These are phyloP conservation scores for Chrysoperla carnea DNA, from an alignment of 1,140 invertebrate genomes.

Conservation along the genomic window DNA sequence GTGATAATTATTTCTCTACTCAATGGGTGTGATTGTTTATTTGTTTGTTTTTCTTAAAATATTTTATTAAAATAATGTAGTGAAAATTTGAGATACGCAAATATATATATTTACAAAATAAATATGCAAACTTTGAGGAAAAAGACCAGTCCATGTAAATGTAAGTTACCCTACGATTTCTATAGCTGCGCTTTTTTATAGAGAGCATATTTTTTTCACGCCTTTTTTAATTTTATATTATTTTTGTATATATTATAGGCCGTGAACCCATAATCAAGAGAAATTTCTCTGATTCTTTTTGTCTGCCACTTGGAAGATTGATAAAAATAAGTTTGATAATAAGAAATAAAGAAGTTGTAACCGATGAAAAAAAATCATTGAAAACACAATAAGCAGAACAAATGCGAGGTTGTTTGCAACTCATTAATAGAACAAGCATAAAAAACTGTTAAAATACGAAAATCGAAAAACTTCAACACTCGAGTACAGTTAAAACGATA, in stretches of 20 bases:
- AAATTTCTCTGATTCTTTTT: neutral
- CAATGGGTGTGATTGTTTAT: no score
- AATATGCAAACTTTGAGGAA: conserved; percentile 72
- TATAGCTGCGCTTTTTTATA: neutral
- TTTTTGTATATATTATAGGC: neutral
- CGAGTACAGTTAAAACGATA: no score
- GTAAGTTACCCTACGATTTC: conserved; percentile 32
- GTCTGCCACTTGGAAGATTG: no score
- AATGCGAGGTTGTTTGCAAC: no score
- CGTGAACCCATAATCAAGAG: neutral
- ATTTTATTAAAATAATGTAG: neutral
- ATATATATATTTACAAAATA: conserved; percentile 4
- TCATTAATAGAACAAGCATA: no score
- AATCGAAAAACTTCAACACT: no score
- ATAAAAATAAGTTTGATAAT: no score
- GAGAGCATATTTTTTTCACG: neutral
- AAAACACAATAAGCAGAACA: no score
- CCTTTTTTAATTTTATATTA: neutral
- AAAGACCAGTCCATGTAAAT: conserved; percentile 76
- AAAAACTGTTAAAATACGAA: no score
- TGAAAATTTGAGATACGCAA: neutral
- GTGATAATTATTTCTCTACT: neutral
- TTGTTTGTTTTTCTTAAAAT: neutral
- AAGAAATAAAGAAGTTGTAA: no score
- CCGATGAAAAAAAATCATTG: no score